phyloP scores from a whole-genome alignment of 1,140 invertebrate species.

The Pseudomyrmex cubaensis region DNA sequence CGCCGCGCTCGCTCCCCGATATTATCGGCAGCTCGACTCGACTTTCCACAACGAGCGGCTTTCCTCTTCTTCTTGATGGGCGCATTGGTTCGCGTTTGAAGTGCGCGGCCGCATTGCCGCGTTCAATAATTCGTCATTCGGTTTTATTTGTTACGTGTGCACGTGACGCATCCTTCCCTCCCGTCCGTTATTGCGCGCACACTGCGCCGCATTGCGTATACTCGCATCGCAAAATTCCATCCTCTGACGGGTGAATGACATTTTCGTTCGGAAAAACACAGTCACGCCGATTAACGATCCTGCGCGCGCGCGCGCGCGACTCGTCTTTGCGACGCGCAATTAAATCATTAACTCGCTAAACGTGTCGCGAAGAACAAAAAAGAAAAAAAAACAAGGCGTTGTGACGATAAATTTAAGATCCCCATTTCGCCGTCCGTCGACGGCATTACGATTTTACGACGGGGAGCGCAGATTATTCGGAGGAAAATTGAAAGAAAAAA shows the following conservation, averaged over 20 bases:
- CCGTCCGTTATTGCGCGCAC: background rate
- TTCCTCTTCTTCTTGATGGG: conserved; percentile 19
- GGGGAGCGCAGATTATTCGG: conserved; percentile 30
- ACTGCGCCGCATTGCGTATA: background rate
- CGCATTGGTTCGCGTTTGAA: background rate
- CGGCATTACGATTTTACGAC: conserved; percentile 18
- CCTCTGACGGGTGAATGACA: background rate
- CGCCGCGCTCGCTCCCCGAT: background rate
- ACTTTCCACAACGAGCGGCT: background rate
- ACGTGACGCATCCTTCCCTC: background rate
- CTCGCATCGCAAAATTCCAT: too few relatives aligned
- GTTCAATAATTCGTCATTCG: background rate
- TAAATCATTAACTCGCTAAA: conserved; percentile 30
- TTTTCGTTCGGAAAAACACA: background rate
- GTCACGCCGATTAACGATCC: too few relatives aligned
- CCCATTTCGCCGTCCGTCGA: background rate
- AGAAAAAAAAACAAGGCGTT: background rate
- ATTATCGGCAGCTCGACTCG: conserved; percentile 26
- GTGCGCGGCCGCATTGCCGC: background rate
- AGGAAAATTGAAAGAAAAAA: conserved; percentile 44
- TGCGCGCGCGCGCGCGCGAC: too few relatives aligned
- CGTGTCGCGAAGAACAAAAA: background rate
- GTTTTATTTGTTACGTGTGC: background rate
- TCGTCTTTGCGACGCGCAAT: background rate
- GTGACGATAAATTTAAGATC: conserved; percentile 32